Conservation (phyloP, 2,888 invertebrate genomes). For the Agrochola litura region DNA sequence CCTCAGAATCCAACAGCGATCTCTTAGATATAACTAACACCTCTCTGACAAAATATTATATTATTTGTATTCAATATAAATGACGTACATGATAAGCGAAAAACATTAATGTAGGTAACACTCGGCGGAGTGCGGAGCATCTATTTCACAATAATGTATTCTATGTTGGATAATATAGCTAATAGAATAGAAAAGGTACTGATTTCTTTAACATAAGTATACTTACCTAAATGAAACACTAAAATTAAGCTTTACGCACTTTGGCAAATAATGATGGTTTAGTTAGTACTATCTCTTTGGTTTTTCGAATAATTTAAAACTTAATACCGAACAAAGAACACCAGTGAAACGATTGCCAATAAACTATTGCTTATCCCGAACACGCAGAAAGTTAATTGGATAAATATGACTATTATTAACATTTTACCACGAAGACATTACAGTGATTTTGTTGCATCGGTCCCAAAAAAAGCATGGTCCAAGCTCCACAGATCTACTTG, state of each 20-base stretch:
- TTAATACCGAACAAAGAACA: neutral
- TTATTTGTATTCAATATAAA: slow-evolving; percentile 8
- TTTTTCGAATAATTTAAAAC: slow-evolving; percentile 6
- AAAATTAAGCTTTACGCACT: neutral
- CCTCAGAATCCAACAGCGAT: slow-evolving; percentile 5
- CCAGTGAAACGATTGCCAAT: neutral
- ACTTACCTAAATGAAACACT: neutral
- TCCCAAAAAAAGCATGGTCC: slow-evolving; percentile 38
- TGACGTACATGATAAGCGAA: slow-evolving; percentile 19
- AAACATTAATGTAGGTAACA: slow-evolving; percentile 2
- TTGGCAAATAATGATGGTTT: slow-evolving; percentile 32
- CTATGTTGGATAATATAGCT: neutral
- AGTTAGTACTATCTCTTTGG: slow-evolving; percentile 23
- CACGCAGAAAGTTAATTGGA: slow-evolving; percentile 12
- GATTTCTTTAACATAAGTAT: neutral
- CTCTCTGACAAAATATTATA: slow-evolving; percentile 15
- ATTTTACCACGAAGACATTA: slow-evolving; percentile 53
- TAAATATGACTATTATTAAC: slow-evolving; percentile 32
- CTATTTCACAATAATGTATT: slow-evolving; percentile 12
- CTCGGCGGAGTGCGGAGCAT: neutral
- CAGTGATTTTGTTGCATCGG: slow-evolving; percentile 57
- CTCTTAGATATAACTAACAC: slow-evolving; percentile 16
- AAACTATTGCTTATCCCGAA: slow-evolving; percentile 13
- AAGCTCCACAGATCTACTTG: slow-evolving; percentile 28
- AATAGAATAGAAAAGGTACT: slow-evolving; percentile 1